A percentile compares a stretch with the other conserved stretches of the same genome.
Evolutionary conservation across 2,888 invertebrate species (phyloP).

Genomic region (Antheraea assamensis): DNA sequence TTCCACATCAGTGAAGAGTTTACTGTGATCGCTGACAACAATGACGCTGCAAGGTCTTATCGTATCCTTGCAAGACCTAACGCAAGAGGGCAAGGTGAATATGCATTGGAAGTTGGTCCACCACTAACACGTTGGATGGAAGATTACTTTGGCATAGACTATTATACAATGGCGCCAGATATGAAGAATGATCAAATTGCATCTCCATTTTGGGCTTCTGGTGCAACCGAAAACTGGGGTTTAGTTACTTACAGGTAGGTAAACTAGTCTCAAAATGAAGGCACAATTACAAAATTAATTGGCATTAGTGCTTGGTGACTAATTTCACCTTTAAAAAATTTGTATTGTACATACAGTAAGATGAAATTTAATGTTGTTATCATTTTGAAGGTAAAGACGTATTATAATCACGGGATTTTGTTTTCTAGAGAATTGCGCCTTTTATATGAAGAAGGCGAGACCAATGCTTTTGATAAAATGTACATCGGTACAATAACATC

Average conservation of each 20-base stretch:
- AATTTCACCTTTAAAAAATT: neutral
- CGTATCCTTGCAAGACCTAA: conserved; percentile 69
- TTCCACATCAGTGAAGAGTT: conserved; percentile 81
- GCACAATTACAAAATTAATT: neutral
- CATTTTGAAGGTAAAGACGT: too few relatives aligned
- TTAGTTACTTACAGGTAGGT: conserved; percentile 72
- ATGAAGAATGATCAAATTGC: conserved; percentile 77
- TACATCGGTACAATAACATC: conserved; percentile 78
- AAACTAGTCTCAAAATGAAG: neutral
- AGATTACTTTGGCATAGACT: conserved; percentile 63
- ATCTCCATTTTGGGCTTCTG: conserved; percentile 75
- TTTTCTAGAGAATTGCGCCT: conserved; percentile 66
- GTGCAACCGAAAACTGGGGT: conserved; percentile 78
- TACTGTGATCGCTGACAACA: conserved; percentile 62
- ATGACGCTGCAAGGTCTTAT: conserved; percentile 51
- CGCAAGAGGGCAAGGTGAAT: conserved; percentile 64
- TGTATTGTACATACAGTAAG: neutral
- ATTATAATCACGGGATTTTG: neutral
- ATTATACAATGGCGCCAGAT: conserved; percentile 61
- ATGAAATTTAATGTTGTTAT: neutral
- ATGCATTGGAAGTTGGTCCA: conserved; percentile 70
- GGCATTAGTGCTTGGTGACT: neutral
- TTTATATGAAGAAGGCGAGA: conserved; percentile 67
- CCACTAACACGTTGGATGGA: conserved; percentile 67
- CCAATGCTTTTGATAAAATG: conserved; percentile 65